phyloP scores from a whole-genome alignment of 2,113 vertebrate genomes.

The Cavia aperea region DNA sequence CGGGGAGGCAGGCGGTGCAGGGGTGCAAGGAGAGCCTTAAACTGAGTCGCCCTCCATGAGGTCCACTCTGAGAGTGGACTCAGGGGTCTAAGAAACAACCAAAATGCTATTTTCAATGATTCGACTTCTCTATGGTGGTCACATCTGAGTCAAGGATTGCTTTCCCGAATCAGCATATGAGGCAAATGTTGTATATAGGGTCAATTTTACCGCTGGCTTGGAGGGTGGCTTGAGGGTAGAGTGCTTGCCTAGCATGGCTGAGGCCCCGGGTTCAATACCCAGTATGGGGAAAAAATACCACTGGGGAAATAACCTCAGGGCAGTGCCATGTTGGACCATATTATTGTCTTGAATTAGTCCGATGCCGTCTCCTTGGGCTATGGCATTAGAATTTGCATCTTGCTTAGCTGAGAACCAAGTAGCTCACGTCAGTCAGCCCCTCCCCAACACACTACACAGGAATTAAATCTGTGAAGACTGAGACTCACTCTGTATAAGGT shows the following conservation, averaged over 20 bases:
- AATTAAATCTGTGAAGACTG: not conserved
- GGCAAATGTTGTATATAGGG: not conserved
- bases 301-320: not conserved
- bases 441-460: not conserved
- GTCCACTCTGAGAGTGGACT: not conserved
- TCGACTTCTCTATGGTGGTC: not conserved
- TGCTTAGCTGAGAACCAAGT: not conserved
- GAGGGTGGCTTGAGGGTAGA: not conserved
- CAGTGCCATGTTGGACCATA: fast-evolving
- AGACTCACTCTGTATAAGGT: not conserved
- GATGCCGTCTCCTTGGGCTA: not conserved
- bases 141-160: not conserved
- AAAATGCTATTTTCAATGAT: not conserved
- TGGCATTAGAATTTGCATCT: not conserved
- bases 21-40: not conserved
- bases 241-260: not conserved
- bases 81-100: not conserved
- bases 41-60: fast-evolving
- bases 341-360: fast-evolving
- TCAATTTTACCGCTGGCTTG: not conserved
- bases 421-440: not conserved
- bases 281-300: not conserved
- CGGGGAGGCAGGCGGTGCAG: not conserved
- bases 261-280: not conserved
- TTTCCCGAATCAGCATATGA: not conserved